Conservation (phyloP, 2,797 vertebrate species). For the Galagoides demidoff region DNA sequence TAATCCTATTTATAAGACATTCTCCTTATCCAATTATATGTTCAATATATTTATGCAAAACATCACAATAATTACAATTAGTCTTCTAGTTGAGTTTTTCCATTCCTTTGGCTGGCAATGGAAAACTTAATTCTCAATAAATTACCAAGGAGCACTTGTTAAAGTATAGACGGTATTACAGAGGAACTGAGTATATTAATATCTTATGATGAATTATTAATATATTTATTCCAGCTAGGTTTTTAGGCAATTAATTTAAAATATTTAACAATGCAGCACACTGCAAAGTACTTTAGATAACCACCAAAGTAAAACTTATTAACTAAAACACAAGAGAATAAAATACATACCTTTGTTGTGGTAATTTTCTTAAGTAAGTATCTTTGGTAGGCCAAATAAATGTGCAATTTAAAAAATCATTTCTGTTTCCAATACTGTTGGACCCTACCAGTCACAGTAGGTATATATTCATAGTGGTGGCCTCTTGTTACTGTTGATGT, state of each 20-base stretch:
- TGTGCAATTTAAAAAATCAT: neutral
- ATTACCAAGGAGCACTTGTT: constrained; percentile 14
- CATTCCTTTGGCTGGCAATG: constrained; percentile 27
- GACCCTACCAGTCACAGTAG: neutral
- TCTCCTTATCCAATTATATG: neutral
- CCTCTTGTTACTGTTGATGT: constrained; percentile 30
- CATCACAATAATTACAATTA: constrained; percentile 43
- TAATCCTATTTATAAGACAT: constrained; percentile 12
- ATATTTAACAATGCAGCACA: constrained; percentile 33
- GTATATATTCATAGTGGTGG: neutral
- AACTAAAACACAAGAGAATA: neutral
- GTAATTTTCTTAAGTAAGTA: neutral
- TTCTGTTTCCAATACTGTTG: neutral
- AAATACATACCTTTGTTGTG: neutral
- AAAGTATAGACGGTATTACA: neutral
- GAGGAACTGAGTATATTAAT: constrained; percentile 34
- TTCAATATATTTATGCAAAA: constrained; percentile 12
- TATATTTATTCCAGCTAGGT: constrained; percentile 8
- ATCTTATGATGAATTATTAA: constrained; percentile 48
- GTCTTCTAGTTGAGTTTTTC: constrained; percentile 36
- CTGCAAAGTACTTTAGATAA: constrained; percentile 37
- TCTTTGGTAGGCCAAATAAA: neutral
- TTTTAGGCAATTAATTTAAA: constrained; percentile 66
- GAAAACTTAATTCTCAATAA: constrained; percentile 39
- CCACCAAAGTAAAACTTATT: constrained; percentile 40